Conservation (phyloP, 2,888 invertebrate genomes). For the Pristionchus entomophagus region DNA sequence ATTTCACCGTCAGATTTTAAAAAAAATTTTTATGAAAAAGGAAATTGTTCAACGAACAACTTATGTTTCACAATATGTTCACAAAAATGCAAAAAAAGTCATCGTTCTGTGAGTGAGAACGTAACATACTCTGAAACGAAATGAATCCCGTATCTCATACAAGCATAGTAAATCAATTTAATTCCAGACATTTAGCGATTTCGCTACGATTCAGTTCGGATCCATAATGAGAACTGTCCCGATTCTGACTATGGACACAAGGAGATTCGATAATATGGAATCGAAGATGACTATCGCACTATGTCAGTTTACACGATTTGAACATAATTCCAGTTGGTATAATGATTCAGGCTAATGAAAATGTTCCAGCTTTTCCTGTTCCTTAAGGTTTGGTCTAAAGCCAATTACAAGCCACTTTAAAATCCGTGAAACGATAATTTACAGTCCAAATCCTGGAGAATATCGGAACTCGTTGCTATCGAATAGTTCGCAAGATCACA, state of each 20-base stretch:
- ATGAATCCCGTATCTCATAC: too few relatives aligned
- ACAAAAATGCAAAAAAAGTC: too few relatives aligned
- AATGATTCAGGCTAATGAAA: too few relatives aligned
- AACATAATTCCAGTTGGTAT: too few relatives aligned
- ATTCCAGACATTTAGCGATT: conserved; percentile 40
- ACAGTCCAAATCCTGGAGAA: conserved; percentile 1
- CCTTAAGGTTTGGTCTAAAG: too few relatives aligned
- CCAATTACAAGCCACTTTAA: neutral
- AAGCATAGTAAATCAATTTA: too few relatives aligned
- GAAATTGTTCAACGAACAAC: too few relatives aligned
- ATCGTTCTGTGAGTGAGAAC: too few relatives aligned
- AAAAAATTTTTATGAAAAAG: too few relatives aligned
- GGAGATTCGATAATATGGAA: conserved; percentile 41
- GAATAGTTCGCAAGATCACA: neutral
- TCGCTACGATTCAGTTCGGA: conserved; percentile 27
- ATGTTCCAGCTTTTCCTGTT: neutral
- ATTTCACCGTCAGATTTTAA: too few relatives aligned
- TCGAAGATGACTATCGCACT: conserved; percentile 15
- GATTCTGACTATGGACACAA: conserved; percentile 24
- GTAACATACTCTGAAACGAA: too few relatives aligned
- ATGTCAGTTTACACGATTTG: neutral
- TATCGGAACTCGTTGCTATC: neutral
- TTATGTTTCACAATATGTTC: too few relatives aligned
- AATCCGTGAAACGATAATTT: neutral
- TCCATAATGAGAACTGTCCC: conserved; percentile 22